These are phyloP conservation scores for Rhinatrema bivittatum DNA, from an alignment of 2,797 vertebrate species.

Conservation along the genomic window DNA sequence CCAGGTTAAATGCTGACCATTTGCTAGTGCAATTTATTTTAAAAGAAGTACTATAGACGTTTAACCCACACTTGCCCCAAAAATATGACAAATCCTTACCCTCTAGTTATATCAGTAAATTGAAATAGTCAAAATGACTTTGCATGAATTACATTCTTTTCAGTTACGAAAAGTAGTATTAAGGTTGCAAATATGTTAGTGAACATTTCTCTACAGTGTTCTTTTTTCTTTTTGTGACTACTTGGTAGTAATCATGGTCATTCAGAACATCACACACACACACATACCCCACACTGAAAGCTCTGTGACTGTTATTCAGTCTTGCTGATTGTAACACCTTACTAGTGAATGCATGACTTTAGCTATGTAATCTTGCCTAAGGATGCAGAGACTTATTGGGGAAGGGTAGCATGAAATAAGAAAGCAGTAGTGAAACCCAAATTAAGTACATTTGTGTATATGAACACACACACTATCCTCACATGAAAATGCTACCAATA, in stretches of 20 bases:
- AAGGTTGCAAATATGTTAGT: too few species aligned
- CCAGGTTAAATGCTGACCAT: too few species aligned
- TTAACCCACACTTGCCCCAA: too few species aligned
- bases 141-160: too few species aligned
- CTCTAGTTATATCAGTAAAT: too few species aligned
- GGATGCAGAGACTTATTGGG: conserved; percentile 23
- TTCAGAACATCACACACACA: conserved; percentile 31
- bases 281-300: conserved; percentile 26
- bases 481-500: conserved; percentile 37
- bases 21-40: too few species aligned
- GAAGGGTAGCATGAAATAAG: conserved; percentile 30
- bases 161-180: too few species aligned
- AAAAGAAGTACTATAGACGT: too few species aligned
- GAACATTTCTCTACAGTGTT: too few species aligned
- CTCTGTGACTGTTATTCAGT: conserved; percentile 22
- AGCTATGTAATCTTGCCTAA: conserved; percentile 29
- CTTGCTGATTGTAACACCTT: conserved; percentile 32
- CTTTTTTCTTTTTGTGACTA: conserved; percentile 17
- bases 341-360: conserved; percentile 17
- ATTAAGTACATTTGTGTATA: conserved; percentile 23
- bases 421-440: conserved; percentile 19
- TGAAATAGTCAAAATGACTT: too few species aligned
- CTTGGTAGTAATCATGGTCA: conserved; percentile 16
- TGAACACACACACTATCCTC: conserved; percentile 21
- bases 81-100: too few species aligned